These are phyloP conservation scores for Indicator maculatus DNA, from an alignment of 2,113 vertebrate species.

Conservation along the genomic window DNA sequence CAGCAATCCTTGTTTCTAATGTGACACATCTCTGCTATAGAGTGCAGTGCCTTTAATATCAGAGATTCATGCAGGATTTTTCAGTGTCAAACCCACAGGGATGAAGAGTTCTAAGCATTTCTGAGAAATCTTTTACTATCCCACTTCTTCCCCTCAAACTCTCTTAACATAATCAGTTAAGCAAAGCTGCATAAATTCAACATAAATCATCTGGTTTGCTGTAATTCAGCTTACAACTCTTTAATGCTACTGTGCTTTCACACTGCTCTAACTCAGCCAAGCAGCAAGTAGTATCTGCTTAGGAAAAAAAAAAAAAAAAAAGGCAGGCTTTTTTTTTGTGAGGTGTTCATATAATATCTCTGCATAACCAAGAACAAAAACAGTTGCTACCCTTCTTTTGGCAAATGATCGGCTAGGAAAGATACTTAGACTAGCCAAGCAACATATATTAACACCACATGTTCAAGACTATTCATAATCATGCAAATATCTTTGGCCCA, in stretches of 20 bases:
- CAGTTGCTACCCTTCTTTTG: not conserved
- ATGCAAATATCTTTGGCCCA: constrained; percentile 38
- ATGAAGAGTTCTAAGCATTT: not conserved
- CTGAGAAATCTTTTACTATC: not conserved
- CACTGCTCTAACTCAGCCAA: not conserved
- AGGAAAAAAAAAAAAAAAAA: not conserved
- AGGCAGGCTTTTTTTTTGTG: not conserved
- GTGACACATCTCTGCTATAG: not conserved
- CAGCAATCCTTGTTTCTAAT: not conserved
- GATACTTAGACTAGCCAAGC: not conserved
- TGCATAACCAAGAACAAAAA: not conserved
- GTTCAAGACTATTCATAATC: constrained; percentile 23
- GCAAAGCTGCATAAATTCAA: not conserved
- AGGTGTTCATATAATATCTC: not conserved
- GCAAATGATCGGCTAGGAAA: not conserved
- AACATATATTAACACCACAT: not conserved
- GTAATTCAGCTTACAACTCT: not conserved
- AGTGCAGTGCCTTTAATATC: not conserved
- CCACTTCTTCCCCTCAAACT: not conserved
- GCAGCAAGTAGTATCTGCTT: not conserved
- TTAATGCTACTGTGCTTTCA: not conserved
- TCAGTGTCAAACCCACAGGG: not conserved
- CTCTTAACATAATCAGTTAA: not conserved
- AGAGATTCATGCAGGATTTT: not conserved
- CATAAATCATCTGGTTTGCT: not conserved